Conservation (phyloP, 2,888 invertebrate genomes). For the Agapostemon virescens region DNA sequence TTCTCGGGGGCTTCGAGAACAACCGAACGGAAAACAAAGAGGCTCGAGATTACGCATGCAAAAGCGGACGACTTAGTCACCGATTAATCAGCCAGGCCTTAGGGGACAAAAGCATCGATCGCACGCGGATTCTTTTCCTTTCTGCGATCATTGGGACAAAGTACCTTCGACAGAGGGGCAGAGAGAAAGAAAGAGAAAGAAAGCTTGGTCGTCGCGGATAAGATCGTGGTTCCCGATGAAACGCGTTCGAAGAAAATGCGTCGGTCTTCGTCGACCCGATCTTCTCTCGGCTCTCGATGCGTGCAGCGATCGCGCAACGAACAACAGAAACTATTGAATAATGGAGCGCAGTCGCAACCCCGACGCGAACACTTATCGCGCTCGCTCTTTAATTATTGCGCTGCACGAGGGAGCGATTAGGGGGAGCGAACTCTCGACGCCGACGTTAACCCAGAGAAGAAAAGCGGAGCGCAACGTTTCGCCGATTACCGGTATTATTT, state of each 20-base stretch:
- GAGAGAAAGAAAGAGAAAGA: too few relatives aligned
- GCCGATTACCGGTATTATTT: background rate
- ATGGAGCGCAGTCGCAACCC: background rate
- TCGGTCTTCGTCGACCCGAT: background rate
- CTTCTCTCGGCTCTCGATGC: background rate
- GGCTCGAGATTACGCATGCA: slow-evolving; percentile 43
- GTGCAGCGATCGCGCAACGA: background rate
- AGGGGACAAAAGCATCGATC: slow-evolving; percentile 3
- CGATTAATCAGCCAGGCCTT: slow-evolving; percentile 45
- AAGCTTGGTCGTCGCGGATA: slow-evolving; percentile 1
- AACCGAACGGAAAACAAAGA: slow-evolving; percentile 38
- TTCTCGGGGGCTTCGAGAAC: slow-evolving; percentile 49
- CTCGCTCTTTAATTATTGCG: slow-evolving; percentile 10
- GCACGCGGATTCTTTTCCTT: background rate
- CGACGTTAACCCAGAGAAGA: background rate
- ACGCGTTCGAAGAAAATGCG: background rate
- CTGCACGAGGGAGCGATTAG: background rate
- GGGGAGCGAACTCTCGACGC: background rate
- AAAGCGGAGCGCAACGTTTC: slow-evolving; percentile 7
- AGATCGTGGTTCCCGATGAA: slow-evolving; percentile 5
- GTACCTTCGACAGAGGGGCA: background rate
- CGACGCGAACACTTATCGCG: background rate
- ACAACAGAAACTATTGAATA: slow-evolving; percentile 1
- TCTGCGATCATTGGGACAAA: background rate
- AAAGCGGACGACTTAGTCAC: slow-evolving; percentile 13